A percentile compares a stretch with the other conserved stretches of the same genome.
Evolutionary conservation across 2,113 vertebrate species (phyloP).

Genomic region (Pleuronectes platessa): DNA sequence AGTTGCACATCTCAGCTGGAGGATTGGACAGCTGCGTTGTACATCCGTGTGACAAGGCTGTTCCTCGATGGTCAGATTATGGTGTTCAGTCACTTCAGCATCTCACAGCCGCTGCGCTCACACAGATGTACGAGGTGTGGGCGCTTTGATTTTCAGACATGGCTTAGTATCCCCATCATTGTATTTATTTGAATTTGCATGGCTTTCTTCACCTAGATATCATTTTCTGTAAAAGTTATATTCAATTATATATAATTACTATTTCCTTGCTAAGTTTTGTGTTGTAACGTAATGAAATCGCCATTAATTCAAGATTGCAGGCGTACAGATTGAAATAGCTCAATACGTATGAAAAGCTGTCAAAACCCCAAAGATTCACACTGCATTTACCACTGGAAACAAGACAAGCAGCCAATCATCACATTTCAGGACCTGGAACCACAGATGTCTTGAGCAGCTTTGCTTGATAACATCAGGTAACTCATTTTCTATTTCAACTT

Average conservation of each 20-base stretch:
- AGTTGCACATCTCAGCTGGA: slow-evolving; percentile 50
- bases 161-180: too few relatives aligned
- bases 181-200: background rate
- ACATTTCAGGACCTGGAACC: background rate
- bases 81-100: background rate
- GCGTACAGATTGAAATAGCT: background rate
- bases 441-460: background rate
- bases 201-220: background rate
- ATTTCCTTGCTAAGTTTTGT: background rate
- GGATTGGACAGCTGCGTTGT: slow-evolving; percentile 28
- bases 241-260: background rate
- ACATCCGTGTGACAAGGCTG: slow-evolving; percentile 18
- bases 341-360: background rate
- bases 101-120: background rate
- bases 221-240: background rate
- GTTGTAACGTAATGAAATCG: background rate
- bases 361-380: background rate
- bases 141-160: background rate
- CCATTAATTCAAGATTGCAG: background rate
- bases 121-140: background rate
- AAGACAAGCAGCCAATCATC: background rate
- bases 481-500: background rate
- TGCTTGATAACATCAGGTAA: background rate
- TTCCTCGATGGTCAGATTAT: slow-evolving; percentile 36
- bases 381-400: too few relatives aligned